Conservation (phyloP, 2,888 invertebrate genomes). For the Cacoxenus indagator region DNA sequence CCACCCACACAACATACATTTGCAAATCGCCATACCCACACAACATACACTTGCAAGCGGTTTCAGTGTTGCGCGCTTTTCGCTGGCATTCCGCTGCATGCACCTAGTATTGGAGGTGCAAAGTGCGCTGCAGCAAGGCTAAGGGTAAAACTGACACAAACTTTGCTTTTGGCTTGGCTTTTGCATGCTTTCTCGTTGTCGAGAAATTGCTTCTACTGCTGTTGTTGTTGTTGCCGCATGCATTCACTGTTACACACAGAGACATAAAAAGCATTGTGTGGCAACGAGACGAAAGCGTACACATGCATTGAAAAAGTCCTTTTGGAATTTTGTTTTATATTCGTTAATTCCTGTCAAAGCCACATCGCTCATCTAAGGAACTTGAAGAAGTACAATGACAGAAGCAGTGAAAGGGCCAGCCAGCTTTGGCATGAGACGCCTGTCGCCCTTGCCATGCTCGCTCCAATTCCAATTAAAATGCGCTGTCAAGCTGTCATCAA, state of each 20-base stretch:
- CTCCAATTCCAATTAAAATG: neutral
- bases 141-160: neutral
- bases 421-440: neutral
- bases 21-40: neutral
- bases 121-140: neutral
- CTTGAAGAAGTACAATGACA: too few species aligned
- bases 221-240: neutral
- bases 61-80: neutral
- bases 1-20: neutral
- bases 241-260: neutral
- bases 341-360: neutral
- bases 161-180: neutral
- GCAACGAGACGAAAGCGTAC: neutral
- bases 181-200: neutral
- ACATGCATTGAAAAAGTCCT: neutral
- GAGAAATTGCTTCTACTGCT: neutral
- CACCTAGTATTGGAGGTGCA: neutral
- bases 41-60: neutral
- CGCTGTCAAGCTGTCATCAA: conserved; percentile 6
- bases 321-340: too few species aligned
- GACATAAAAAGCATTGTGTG: neutral
- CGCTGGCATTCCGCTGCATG: neutral
- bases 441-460: too few species aligned
- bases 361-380: too few species aligned
- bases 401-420: too few species aligned